phyloP scores from a whole-genome alignment of 2,888 invertebrate genomes.

The Tenthredo mesomela region DNA sequence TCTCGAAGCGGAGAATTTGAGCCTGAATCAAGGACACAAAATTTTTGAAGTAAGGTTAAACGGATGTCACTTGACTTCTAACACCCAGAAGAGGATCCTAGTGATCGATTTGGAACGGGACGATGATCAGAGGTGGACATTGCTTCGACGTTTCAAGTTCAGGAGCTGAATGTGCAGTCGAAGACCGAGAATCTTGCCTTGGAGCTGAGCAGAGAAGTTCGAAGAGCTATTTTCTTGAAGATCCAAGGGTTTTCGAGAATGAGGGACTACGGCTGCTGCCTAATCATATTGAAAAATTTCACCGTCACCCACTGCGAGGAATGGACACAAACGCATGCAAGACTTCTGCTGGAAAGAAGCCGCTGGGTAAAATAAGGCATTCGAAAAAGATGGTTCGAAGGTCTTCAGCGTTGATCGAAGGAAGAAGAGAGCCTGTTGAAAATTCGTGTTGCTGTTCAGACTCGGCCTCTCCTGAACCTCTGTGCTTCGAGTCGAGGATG shows the following conservation, averaged over 20 bases:
- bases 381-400: neutral
- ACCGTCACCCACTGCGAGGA: neutral
- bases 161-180: neutral
- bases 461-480: neutral
- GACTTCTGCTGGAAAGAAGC: neutral
- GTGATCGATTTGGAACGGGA: neutral
- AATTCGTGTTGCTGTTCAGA: neutral
- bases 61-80: neutral
- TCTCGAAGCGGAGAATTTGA: neutral
- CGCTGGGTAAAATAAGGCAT: neutral
- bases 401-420: neutral
- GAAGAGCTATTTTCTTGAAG: neutral
- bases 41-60: neutral
- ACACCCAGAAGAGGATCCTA: neutral
- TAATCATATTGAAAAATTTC: neutral
- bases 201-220: neutral
- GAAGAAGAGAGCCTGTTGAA: neutral
- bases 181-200: neutral
- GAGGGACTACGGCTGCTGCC: neutral
- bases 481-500: neutral
- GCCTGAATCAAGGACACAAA: neutral
- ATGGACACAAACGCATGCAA: neutral
- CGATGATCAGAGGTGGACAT: neutral
- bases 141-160: neutral
- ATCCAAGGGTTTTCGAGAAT: neutral